A percentile compares a stretch with the other conserved stretches of the same genome.
These are phyloP conservation scores for Xyliphius kryptos DNA, from an alignment of 2,113 vertebrate genomes.

Conservation along the genomic window DNA sequence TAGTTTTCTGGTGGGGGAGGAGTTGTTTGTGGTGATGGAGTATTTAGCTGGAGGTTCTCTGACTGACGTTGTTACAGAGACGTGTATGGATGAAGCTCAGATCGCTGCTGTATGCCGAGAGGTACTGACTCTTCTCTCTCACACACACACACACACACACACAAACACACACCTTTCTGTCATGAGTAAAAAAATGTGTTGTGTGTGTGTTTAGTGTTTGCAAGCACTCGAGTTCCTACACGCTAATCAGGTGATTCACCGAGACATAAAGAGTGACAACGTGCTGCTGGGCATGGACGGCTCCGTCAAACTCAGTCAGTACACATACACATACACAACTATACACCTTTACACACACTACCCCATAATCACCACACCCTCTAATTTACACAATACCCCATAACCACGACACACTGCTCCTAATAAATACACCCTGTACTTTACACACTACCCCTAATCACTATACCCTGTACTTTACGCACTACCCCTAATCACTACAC, in stretches of 20 bases:
- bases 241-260: constrained; percentile 94
- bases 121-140: constrained; percentile 52
- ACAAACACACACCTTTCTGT: not conserved
- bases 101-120: constrained; percentile 96
- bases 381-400: too few relatives aligned
- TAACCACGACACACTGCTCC: too few relatives aligned
- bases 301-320: constrained; percentile 94
- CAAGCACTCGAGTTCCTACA: constrained; percentile 94
- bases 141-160: not conserved
- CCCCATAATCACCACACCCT: too few relatives aligned
- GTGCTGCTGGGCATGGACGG: constrained; percentile 96
- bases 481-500: too few relatives aligned
- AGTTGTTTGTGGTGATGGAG: constrained; percentile 96
- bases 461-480: too few relatives aligned
- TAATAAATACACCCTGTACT: too few relatives aligned
- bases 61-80: constrained; percentile 95
- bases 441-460: too few relatives aligned
- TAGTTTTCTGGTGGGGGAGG: constrained; percentile 94
- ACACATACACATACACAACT: not conserved
- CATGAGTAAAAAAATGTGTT: not conserved
- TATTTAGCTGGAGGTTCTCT: constrained; percentile 94
- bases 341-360: not conserved
- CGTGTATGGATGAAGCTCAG: constrained; percentile 96
- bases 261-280: constrained; percentile 98
- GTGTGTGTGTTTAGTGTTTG: constrained; percentile 71